These are phyloP conservation scores for Agraylea sexmaculata DNA, from an alignment of 1,140 invertebrate genomes.

Conservation along the genomic window DNA sequence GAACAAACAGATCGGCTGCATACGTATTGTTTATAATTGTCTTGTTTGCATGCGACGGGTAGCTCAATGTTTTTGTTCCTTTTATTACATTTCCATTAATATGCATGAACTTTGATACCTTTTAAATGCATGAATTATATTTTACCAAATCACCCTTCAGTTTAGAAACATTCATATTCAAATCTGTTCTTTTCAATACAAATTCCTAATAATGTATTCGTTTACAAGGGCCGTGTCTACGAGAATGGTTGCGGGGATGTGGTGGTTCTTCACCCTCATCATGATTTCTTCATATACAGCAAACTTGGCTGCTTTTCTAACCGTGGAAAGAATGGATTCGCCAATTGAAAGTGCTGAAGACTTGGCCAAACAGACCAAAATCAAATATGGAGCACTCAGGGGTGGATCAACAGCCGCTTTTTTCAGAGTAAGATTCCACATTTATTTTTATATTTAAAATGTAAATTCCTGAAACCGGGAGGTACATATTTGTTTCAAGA, in stretches of 20 bases:
- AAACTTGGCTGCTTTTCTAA: slow-evolving; percentile 93
- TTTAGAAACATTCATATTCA: slow-evolving; percentile 1
- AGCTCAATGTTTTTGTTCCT: background rate
- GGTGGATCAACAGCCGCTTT: slow-evolving; percentile 87
- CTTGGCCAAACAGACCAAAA: slow-evolving; percentile 90
- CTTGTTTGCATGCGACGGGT: background rate
- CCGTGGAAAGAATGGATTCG: slow-evolving; percentile 90
- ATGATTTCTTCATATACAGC: slow-evolving; percentile 98
- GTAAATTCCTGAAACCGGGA: background rate
- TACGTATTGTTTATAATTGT: background rate
- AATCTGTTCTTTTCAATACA: background rate
- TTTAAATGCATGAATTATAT: background rate
- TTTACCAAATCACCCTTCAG: background rate
- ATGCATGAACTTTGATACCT: background rate
- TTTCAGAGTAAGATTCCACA: slow-evolving; percentile 60
- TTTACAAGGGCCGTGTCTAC: slow-evolving; percentile 69
- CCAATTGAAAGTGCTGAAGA: slow-evolving; percentile 94
- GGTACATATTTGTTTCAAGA: background rate
- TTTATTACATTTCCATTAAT: background rate
- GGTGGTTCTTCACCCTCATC: slow-evolving; percentile 97
- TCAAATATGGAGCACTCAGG: slow-evolving; percentile 90
- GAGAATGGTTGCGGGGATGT: slow-evolving; percentile 80
- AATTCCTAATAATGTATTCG: slow-evolving; percentile 1
- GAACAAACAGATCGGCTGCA: background rate
- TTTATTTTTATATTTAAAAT: background rate